Percentiles rank a stretch among this genome's conserved stretches.
Evolutionary conservation across 2,888 invertebrate species (phyloP).

Genomic region (Cistogaster globosa): DNA sequence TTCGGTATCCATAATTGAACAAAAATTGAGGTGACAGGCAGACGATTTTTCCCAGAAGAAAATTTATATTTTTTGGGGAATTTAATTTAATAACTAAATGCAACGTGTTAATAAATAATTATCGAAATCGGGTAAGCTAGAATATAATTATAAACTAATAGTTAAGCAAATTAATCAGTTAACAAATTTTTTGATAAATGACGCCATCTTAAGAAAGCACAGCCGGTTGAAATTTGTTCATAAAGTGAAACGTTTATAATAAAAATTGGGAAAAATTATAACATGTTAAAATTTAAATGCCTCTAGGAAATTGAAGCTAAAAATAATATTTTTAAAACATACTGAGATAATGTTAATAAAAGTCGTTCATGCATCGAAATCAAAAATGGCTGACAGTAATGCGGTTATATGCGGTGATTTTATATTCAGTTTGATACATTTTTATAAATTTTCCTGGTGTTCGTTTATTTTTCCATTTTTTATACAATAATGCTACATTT

Average conservation of each 20-base stretch:
- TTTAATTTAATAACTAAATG: not conserved
- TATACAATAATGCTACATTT: not conserved
- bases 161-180: conserved; percentile 34
- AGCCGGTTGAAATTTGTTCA: conserved; percentile 47
- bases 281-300: not conserved
- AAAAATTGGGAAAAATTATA: not conserved
- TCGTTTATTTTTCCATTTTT: conserved; percentile 27
- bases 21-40: conserved; percentile 7
- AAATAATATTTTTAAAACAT: not conserved
- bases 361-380: conserved; percentile 14
- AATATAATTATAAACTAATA: conserved; percentile 19
- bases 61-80: not conserved
- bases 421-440: conserved; percentile 15
- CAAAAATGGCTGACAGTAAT: conserved; percentile 63
- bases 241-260: not conserved
- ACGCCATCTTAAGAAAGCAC: conserved; percentile 62
- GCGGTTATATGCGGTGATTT: conserved; percentile 48
- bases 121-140: conserved; percentile 50
- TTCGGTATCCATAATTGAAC: conserved; percentile 54
- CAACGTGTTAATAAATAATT: conserved; percentile 1
- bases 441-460: conserved; percentile 23
- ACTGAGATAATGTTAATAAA: not conserved
- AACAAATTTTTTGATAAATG: conserved; percentile 48
- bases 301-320: not conserved
- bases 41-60: not conserved